Evolutionary conservation across 1,140 invertebrate species (phyloP).

Genomic region (Argopecten irradians): DNA sequence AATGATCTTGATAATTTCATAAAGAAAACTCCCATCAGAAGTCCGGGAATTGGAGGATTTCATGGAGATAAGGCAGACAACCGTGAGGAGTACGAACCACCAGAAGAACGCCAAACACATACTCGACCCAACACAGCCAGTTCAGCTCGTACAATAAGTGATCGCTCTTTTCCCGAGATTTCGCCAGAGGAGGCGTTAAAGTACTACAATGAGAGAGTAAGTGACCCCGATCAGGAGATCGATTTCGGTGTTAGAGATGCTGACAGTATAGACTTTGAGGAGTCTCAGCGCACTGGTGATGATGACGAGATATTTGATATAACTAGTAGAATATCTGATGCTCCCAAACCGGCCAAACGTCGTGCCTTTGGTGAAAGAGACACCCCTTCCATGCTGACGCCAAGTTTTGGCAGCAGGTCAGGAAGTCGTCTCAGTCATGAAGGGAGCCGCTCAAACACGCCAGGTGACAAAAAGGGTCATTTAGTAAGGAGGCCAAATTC

Average conservation of each 20-base stretch:
- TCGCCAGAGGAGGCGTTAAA: conserved; percentile 68
- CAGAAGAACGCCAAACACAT: conserved; percentile 33
- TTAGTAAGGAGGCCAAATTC: background rate
- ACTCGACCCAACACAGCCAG: conserved; percentile 63
- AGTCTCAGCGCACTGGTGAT: conserved; percentile 46
- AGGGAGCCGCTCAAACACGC: conserved; percentile 47
- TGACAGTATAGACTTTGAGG: conserved; percentile 50
- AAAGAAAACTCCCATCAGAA: conserved; percentile 47
- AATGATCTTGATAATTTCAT: conserved; percentile 66
- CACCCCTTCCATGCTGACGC: conserved; percentile 47
- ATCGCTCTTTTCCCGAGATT: conserved; percentile 69
- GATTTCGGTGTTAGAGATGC: conserved; percentile 44
- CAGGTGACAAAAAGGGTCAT: background rate
- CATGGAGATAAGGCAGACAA: conserved; percentile 29
- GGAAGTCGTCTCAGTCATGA: conserved; percentile 45
- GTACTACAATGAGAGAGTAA: conserved; percentile 56
- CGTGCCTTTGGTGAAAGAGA: conserved; percentile 55
- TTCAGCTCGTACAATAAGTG: conserved; percentile 66
- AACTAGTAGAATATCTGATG: conserved; percentile 56
- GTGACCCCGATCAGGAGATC: conserved; percentile 31
- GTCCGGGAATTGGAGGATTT: conserved; percentile 33
- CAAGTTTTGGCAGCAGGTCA: conserved; percentile 29
- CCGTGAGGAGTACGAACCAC: conserved; percentile 20
- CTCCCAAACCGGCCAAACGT: conserved; percentile 56
- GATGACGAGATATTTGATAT: conserved; percentile 68